phyloP scores from a whole-genome alignment of 2,797 vertebrate genomes.

The Sparus aurata region DNA sequence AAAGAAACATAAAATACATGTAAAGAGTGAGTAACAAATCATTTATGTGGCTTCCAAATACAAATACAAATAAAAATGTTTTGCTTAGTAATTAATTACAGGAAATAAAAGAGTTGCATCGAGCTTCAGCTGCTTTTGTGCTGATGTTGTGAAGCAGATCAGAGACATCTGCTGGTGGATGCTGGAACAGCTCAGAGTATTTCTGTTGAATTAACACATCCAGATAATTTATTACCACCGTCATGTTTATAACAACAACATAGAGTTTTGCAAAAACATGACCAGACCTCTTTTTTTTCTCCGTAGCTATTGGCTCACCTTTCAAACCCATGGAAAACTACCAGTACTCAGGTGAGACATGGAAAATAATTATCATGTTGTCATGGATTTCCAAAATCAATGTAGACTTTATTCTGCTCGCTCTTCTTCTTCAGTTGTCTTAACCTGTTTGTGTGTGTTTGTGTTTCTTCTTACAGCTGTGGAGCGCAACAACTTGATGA shows the following conservation, averaged over 20 bases:
- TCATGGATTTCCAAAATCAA: not conserved
- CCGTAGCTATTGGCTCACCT: slow-evolving; percentile 95
- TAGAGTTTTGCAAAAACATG: not conserved
- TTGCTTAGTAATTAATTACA: not conserved
- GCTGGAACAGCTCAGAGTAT: slow-evolving; percentile 8
- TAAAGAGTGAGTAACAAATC: not conserved
- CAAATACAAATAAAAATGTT: not conserved
- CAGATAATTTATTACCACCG: not conserved
- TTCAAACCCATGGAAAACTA: slow-evolving; percentile 98
- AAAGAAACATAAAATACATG: not conserved
- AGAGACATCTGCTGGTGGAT: slow-evolving; percentile 56
- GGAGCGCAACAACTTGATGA: slow-evolving; percentile 99
- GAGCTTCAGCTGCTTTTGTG: not conserved
- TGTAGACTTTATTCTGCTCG: not conserved
- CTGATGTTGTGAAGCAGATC: not conserved
- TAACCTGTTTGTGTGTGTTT: not conserved
- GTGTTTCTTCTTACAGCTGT: slow-evolving; percentile 87
- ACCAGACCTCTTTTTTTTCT: slow-evolving; percentile 31
- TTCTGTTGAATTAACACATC: not conserved
- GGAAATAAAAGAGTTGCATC: slow-evolving; percentile 1
- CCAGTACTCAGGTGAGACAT: slow-evolving; percentile 94
- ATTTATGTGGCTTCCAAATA: not conserved
- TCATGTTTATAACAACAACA: not conserved
- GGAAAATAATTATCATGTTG: not conserved
- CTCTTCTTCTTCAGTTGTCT: not conserved